Base-by-base conservation (phyloP, 2,888 invertebrate species). In the Hypena proboscidalis region DNA sequence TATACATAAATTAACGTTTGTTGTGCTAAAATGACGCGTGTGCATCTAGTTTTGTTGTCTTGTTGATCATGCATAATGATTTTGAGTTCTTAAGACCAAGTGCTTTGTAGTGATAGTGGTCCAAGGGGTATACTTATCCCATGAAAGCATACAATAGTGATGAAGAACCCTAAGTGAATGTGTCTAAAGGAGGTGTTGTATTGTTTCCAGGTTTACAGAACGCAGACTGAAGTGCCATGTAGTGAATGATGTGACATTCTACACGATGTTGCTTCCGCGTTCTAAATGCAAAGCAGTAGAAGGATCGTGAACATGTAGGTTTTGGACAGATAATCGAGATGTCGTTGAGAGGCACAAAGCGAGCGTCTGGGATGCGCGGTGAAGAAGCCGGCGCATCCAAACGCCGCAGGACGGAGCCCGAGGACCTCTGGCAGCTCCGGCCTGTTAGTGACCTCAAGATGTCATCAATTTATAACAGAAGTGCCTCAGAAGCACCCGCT, bases 391-490 rank as follows among this genome's bases (percentile, higher is more conserved):
- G 87, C 69, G 68, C 82, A 58, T 90, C 87, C 64, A 90, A 88
- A 67, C 85, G 90, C 65, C 90, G 90, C 62, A 77, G 84, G 71
- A 71, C 82, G 51, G 89, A 89, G 72, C 83, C 84, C 39, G 89
- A 90, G 60, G 90, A 90, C 62, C 85, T 87, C 58, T 97, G 97
- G 97, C 96, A 96, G 81, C 95, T 96, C 72, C 93, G 96, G 71
- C 94, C 96, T 70, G 93, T 95, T 75, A 95, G 94, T 81, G 97
- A 97, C 91, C 94, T 97, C 83, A 97, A 97, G 92, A 95, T 95
- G 92, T 94, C 95, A 70, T 95, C 96, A 84, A 97, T 97, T 83
- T 97, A 97, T 90, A 97, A 97, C 86, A 93, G 93, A 81, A 94
- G 92, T 89, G 93, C 93, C 68, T 93, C 95, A 35, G 96, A 96